Conservation (phyloP, 2,888 invertebrate genomes). For the Melanchra persicariae region DNA sequence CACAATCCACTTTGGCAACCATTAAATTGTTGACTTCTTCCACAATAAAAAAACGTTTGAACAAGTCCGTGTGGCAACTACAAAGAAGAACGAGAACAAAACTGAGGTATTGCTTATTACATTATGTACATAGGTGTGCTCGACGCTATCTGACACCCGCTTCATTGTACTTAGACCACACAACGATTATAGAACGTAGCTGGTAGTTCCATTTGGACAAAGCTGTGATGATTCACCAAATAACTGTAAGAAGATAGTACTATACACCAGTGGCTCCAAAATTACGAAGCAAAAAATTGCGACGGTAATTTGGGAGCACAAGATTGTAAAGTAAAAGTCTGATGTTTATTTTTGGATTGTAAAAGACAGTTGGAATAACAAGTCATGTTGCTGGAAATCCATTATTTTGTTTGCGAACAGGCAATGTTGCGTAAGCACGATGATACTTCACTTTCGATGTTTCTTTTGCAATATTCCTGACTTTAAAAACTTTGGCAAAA, state of each 20-base stretch:
- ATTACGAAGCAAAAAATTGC: slow-evolving; percentile 50
- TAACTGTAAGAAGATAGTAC: slow-evolving; percentile 57
- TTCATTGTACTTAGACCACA: slow-evolving; percentile 67
- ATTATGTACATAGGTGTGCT: slow-evolving; percentile 57
- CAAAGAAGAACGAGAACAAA: slow-evolving; percentile 54
- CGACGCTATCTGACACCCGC: slow-evolving; percentile 62
- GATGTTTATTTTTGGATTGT: slow-evolving; percentile 44
- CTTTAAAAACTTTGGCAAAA: slow-evolving; percentile 29
- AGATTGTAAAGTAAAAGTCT: slow-evolving; percentile 42
- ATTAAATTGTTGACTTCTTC: slow-evolving; percentile 15
- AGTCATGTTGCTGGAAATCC: slow-evolving; percentile 38
- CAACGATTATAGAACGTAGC: slow-evolving; percentile 63
- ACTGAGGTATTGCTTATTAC: slow-evolving; percentile 49
- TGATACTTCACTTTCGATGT: slow-evolving; percentile 46
- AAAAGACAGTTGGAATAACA: slow-evolving; percentile 43
- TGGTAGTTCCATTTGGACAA: slow-evolving; percentile 61
- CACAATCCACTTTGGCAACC: slow-evolving; percentile 24
- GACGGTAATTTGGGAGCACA: slow-evolving; percentile 39
- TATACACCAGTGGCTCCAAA: slow-evolving; percentile 46
- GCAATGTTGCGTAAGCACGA: slow-evolving; percentile 35
- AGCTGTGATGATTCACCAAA: slow-evolving; percentile 58
- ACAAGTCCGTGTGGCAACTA: slow-evolving; percentile 39
- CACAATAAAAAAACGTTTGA: slow-evolving; percentile 33
- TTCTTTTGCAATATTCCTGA: slow-evolving; percentile 28
- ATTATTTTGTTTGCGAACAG: slow-evolving; percentile 44